Base-by-base conservation (phyloP, 2,888 invertebrate genomes). In the Orthosia incerta region DNA sequence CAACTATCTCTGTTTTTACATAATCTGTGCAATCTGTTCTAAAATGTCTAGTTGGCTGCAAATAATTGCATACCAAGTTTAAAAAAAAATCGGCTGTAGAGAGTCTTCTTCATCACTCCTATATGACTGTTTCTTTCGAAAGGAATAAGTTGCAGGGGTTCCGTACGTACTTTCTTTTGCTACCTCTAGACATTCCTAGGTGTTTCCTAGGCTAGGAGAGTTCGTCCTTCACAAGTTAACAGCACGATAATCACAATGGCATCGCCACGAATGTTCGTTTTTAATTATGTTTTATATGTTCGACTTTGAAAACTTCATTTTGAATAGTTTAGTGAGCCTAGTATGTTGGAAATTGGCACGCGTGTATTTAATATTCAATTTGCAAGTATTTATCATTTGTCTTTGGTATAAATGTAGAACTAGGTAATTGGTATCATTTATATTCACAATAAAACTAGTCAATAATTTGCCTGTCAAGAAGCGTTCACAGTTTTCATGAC, bases 161-260 rank as follows among this genome's bases (percentile, higher is more conserved):
- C 1, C 20, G 15, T 46, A 65, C 20, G 15, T 46, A 65, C 62
- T 72, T 79, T 64, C 51, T 46, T 48, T 18, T 53, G 81, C 56
- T 87, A 59, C 66, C 71, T 91, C 89, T 91, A 79, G 11, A 3
- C 13, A 20, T 87, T 79, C 13, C 18, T 82, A 85, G 61, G 63
- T 88, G 87, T 88, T 50, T 72, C 60, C 1, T 23, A 23, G 87
- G 86, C 82, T 84, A 89, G 89, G 91, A 91, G 90, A 91, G 89
- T 83, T 80, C 87, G 94, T 87, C 95, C 95, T 95, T 95, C 94
- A 89, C 86, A 90, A 90, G 89, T 92, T 89, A 86, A 86, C 88
- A 86, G 69, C 75, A 69, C 80, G 70, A 71, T 86, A 79, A 86
- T 86, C 85, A 74, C 77, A 79, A 72, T 70, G 72, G 77, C 78